These are phyloP conservation scores for Sebastes diploproa DNA, from an alignment of 2,797 vertebrate genomes.

Conservation along the genomic window DNA sequence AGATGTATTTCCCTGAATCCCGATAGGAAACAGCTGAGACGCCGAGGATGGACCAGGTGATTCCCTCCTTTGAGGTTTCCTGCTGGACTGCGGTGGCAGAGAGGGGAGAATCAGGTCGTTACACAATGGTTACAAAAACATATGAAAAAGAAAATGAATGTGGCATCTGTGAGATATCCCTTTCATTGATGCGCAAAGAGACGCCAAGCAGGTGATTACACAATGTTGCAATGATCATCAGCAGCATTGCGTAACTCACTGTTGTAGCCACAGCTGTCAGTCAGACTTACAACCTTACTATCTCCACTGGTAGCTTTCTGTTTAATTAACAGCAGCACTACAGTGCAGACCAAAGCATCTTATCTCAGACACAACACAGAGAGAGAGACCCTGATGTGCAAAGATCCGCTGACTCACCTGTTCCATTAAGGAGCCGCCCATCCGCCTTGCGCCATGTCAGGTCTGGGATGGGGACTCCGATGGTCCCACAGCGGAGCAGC, in stretches of 20 bases:
- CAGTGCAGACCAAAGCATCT: constrained; percentile 41
- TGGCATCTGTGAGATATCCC: not conserved
- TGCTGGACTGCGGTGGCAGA: constrained; percentile 86
- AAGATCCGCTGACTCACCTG: constrained; percentile 82
- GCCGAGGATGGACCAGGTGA: constrained; percentile 92
- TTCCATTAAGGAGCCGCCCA: constrained; percentile 87
- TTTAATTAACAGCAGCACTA: constrained; percentile 61
- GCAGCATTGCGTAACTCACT: constrained; percentile 44
- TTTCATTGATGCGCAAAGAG: constrained; percentile 15
- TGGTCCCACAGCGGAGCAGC: constrained; percentile 92
- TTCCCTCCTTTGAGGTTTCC: constrained; percentile 93
- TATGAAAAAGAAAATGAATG: not conserved
- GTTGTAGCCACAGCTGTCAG: constrained; percentile 50
- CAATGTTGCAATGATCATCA: constrained; percentile 41
- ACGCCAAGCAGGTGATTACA: constrained; percentile 16
- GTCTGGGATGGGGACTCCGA: constrained; percentile 91
- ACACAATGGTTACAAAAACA: not conserved
- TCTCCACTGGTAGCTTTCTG: constrained; percentile 42
- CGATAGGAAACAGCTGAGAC: constrained; percentile 88
- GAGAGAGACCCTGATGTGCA: not conserved
- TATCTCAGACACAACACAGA: constrained; percentile 9
- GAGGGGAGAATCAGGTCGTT: not conserved
- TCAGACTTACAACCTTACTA: constrained; percentile 51
- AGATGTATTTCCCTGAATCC: constrained; percentile 95
- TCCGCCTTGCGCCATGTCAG: constrained; percentile 91